phyloP scores from a whole-genome alignment of 2,888 invertebrate species.

The Graphium colonna region DNA sequence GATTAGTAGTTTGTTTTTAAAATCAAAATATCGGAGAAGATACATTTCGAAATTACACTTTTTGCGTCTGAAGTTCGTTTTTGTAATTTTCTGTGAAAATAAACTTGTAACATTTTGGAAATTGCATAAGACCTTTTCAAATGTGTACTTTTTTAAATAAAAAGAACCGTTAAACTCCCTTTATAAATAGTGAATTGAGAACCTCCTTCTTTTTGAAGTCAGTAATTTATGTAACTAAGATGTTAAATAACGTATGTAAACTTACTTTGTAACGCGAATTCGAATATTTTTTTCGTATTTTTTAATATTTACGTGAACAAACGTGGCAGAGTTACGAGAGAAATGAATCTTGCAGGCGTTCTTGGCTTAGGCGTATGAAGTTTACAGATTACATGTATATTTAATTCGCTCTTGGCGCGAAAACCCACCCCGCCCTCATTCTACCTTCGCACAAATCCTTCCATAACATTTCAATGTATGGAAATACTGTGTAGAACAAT shows the following conservation, averaged over 20 bases:
- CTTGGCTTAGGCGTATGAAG: slow-evolving; percentile 40
- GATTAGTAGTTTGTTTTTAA: too few species aligned
- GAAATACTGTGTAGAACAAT: slow-evolving; percentile 22
- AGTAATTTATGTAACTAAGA: too few species aligned
- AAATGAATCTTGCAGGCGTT: slow-evolving; percentile 40
- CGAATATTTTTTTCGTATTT: slow-evolving; percentile 24
- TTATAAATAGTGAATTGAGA: too few species aligned
- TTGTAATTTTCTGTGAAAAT: too few species aligned
- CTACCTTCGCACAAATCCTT: slow-evolving; percentile 39
- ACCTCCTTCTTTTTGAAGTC: too few species aligned
- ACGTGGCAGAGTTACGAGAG: slow-evolving; percentile 26
- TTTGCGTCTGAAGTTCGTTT: too few species aligned
- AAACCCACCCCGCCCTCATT: slow-evolving; percentile 30
- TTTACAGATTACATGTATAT: slow-evolving; percentile 52
- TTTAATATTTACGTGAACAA: slow-evolving; percentile 30
- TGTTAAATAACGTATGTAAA: background rate
- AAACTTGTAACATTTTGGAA: too few species aligned
- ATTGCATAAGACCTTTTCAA: too few species aligned
- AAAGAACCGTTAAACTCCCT: too few species aligned
- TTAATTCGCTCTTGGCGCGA: slow-evolving; percentile 37
- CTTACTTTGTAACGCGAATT: background rate
- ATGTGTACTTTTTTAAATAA: too few species aligned
- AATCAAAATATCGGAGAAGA: too few species aligned
- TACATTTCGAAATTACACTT: too few species aligned
- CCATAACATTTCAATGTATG: slow-evolving; percentile 33